phyloP scores from a whole-genome alignment of 1,140 invertebrate species.

The Diachasmimorpha longicaudata region DNA sequence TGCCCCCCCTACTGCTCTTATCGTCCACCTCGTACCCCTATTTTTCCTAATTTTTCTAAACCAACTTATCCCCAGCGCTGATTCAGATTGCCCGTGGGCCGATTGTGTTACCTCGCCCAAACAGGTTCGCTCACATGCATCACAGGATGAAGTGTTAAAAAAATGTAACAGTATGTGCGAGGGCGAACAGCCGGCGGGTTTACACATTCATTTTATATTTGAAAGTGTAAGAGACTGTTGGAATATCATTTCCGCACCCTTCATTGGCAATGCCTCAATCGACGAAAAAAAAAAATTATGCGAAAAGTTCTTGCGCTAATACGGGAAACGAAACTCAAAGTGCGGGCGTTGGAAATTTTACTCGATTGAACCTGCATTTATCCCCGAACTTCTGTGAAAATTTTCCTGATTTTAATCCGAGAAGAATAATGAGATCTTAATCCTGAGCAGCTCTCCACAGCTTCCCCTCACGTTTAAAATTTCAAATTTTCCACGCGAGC shows the following conservation, averaged over 20 bases:
- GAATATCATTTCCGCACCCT: no score
- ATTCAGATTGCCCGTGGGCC: background rate
- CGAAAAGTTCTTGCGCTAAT: no score
- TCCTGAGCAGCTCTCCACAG: background rate
- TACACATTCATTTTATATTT: background rate
- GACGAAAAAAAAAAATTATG: no score
- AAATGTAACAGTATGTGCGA: background rate
- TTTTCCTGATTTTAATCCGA: no score
- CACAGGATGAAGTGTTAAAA: background rate
- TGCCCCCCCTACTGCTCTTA: background rate
- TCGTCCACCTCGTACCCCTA: background rate
- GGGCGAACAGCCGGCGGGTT: background rate
- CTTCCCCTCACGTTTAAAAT: background rate
- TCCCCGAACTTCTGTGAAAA: no score
- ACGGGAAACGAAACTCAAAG: no score
- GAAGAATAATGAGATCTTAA: background rate
- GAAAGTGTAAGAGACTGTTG: background rate
- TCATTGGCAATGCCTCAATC: background rate
- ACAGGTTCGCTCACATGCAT: background rate
- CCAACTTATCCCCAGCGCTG: background rate
- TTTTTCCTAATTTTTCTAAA: background rate
- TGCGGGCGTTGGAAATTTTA: no score
- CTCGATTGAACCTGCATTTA: background rate
- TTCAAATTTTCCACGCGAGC: background rate
- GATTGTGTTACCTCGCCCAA: background rate